Conservation (phyloP, 2,888 invertebrate genomes). For the Doris montereyensis region DNA sequence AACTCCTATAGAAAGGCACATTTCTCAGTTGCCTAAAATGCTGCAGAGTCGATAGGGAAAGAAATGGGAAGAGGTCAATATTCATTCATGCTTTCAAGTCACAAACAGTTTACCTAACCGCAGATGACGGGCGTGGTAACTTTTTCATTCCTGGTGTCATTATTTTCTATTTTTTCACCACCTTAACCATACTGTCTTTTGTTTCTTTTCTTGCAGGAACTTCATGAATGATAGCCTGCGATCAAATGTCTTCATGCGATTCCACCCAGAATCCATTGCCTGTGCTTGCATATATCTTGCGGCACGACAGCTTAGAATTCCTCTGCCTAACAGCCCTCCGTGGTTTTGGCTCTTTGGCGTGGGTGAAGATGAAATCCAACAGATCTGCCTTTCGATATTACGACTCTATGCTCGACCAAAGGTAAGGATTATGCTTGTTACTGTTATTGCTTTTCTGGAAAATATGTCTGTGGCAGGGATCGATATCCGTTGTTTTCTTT, state of each 20-base stretch:
- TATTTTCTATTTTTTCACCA: too few species aligned
- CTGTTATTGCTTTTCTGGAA: neutral
- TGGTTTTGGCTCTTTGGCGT: constrained; percentile 94
- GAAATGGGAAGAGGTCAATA: too few species aligned
- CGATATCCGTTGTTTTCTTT: neutral
- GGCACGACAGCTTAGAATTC: constrained; percentile 61
- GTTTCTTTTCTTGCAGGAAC: constrained; percentile 83
- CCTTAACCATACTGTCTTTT: too few species aligned
- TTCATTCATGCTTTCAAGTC: too few species aligned
- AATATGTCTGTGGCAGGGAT: neutral
- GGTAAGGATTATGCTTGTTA: constrained; percentile 74
- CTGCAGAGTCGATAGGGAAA: too few species aligned
- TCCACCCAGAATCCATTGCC: constrained; percentile 96
- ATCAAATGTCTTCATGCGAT: constrained; percentile 96
- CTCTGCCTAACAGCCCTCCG: constrained; percentile 88
- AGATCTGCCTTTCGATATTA: constrained; percentile 87
- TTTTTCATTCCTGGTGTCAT: too few species aligned
- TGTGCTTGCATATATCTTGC: constrained; percentile 99
- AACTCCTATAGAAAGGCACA: too few species aligned
- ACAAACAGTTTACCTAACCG: too few species aligned
- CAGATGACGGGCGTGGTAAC: too few species aligned
- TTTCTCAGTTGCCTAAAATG: too few species aligned
- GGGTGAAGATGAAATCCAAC: constrained; percentile 85
- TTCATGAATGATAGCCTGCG: constrained; percentile 99
- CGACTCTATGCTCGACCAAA: constrained; percentile 87